Base-by-base conservation (phyloP, 2,888 invertebrate genomes). In the Caenorhabditis macrosperma region DNA sequence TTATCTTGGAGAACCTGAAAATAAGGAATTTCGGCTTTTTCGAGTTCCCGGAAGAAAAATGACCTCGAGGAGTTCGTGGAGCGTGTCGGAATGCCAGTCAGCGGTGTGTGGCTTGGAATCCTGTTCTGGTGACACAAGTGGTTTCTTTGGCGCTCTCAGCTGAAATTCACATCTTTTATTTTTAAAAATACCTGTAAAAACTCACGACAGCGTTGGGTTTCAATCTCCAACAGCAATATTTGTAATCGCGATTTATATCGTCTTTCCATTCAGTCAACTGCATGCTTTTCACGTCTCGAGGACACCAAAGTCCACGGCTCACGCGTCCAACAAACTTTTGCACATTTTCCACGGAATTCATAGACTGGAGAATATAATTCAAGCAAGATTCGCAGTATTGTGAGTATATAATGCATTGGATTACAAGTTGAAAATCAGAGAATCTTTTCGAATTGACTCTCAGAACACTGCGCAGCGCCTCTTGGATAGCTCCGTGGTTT, bases 351-450 rank as follows among this genome's bases (percentile, higher is more conserved):
- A 44, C 1, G 1, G 50, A 50, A 50, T 52, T n/a, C 35, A 63
- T 33, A 10, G 33, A 38, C 1, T 35, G 6, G n/a, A 63, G 63
- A 10, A 63, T 9, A 1, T 17, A 22, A 10, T 0, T 5, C 4
- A 63, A 35, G 20, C 63, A 63, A 1, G 24, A 9, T 24, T 38
- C n/a, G 24, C 63, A 63, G 26, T 63, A 26, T 38, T 52, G 46
- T n/a, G 24, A n/a, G 26, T n/a, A 35, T n/a, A 63, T 35, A 5
- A 66, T 12, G 0, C n/a, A 7, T 4, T 28, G 26, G 12, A 66
- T 28, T 0, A 66, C 2, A 1, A 7, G 5, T 54, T 66, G 64
- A 26, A 66, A 66, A 10, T 28, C 1, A 0, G 64, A 28, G 38
- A 66, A 66, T 1, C 15, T 28, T 9, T 15, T 38, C 0, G 50